Percentiles rank a stretch among this genome's conserved stretches.
These are phyloP conservation scores for Hydroisotoma schaefferi DNA, from an alignment of 2,888 invertebrate species.

Conservation along the genomic window DNA sequence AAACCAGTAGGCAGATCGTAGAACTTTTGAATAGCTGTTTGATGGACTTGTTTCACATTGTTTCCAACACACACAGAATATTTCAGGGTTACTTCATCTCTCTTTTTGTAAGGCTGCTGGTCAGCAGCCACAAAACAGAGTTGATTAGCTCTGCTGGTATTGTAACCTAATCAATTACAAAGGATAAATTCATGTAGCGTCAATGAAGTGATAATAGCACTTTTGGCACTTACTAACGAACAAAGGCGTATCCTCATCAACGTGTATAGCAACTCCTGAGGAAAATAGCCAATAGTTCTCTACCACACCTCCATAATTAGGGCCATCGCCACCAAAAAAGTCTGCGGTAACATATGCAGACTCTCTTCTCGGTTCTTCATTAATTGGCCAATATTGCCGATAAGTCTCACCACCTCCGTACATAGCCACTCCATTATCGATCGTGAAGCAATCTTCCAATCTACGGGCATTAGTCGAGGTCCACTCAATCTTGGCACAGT, in stretches of 20 bases:
- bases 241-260: slow-evolving; percentile 39
- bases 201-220: too few relatives aligned
- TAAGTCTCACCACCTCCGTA: slow-evolving; percentile 39
- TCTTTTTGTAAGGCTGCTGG: slow-evolving; percentile 13
- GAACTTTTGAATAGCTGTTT: slow-evolving; percentile 55
- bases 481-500: slow-evolving; percentile 41
- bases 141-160: slow-evolving; percentile 16
- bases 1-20: slow-evolving; percentile 55
- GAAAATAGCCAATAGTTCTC: slow-evolving; percentile 46
- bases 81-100: slow-evolving; percentile 15
- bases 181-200: too few relatives aligned
- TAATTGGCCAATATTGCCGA: slow-evolving; percentile 39
- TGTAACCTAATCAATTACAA: too few relatives aligned
- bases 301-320: slow-evolving; percentile 35
- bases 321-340: background rate
- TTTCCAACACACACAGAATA: slow-evolving; percentile 30
- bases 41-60: slow-evolving; percentile 29
- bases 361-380: slow-evolving; percentile 23
- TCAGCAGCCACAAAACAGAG: slow-evolving; percentile 28
- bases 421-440: too few relatives aligned
- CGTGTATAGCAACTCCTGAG: slow-evolving; percentile 35
- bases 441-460: slow-evolving; percentile 44
- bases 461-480: slow-evolving; percentile 27
- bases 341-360: slow-evolving; percentile 25
- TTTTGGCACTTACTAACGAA: too few relatives aligned